These are phyloP conservation scores for Rotaria sp. DNA, from an alignment of 2,888 invertebrate species.

Conservation along the genomic window DNA sequence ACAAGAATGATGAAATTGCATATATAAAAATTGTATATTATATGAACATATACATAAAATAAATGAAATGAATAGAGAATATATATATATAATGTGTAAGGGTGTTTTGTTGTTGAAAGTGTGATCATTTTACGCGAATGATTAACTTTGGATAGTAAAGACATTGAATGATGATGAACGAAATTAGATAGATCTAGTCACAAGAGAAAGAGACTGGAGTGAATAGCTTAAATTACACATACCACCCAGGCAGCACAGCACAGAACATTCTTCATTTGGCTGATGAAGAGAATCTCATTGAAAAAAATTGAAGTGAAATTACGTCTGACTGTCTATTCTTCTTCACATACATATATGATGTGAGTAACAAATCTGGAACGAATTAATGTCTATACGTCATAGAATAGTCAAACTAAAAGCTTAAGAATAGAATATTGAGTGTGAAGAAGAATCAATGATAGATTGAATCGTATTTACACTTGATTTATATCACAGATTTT, in stretches of 20 bases:
- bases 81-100: background rate
- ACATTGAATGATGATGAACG: background rate
- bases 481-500: background rate
- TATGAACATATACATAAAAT: background rate
- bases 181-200: conserved; percentile 13
- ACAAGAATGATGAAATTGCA: background rate
- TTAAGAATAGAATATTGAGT: background rate
- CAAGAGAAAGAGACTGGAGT: background rate
- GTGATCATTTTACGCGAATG: background rate
- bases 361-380: background rate
- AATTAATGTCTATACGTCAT: background rate
- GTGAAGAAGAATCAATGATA: conserved; percentile 12
- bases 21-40: background rate
- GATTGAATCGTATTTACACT: background rate
- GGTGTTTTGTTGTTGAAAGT: background rate
- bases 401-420: background rate
- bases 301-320: background rate
- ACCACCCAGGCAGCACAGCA: background rate
- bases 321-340: background rate
- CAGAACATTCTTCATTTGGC: background rate
- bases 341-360: background rate
- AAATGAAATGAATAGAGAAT: background rate
- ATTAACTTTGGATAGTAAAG: background rate
- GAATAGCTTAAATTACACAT: background rate
- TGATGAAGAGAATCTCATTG: background rate